Evolutionary conservation across 2,888 invertebrate genomes (phyloP).

Genomic region (Antitype chi): DNA sequence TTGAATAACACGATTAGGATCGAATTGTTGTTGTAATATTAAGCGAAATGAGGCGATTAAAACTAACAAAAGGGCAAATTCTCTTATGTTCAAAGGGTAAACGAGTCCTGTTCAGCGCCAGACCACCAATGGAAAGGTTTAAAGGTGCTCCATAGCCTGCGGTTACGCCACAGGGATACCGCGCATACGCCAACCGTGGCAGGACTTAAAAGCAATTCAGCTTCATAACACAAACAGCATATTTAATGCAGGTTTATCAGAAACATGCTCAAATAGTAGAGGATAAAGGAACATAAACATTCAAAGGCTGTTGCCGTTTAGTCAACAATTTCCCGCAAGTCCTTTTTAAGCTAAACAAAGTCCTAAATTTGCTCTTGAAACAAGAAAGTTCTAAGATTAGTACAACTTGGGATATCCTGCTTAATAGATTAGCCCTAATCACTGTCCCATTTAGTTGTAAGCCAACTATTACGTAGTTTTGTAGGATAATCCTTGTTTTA

Average conservation of each 20-base stretch:
- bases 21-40: slow-evolving; percentile 20
- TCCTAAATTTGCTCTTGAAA: slow-evolving; percentile 29
- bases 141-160: slow-evolving; percentile 59
- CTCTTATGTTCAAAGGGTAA: slow-evolving; percentile 34
- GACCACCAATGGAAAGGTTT: slow-evolving; percentile 46
- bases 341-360: slow-evolving; percentile 51
- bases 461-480: slow-evolving; percentile 36
- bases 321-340: slow-evolving; percentile 39
- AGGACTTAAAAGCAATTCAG: slow-evolving; percentile 53
- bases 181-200: slow-evolving; percentile 34
- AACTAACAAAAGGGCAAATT: slow-evolving; percentile 43
- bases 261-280: slow-evolving; percentile 50
- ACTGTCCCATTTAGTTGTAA: slow-evolving; percentile 34
- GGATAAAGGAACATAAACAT: slow-evolving; percentile 43
- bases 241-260: slow-evolving; percentile 52
- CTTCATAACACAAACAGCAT: slow-evolving; percentile 63
- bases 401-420: slow-evolving; percentile 34
- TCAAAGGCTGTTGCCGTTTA: slow-evolving; percentile 41
- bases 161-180: slow-evolving; percentile 45
- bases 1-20: slow-evolving; percentile 26
- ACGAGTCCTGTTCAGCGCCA: slow-evolving; percentile 18
- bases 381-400: slow-evolving; percentile 46
- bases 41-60: slow-evolving; percentile 13
- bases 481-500: slow-evolving; percentile 45
- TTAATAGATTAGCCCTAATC: slow-evolving; percentile 51